phyloP scores from a whole-genome alignment of 2,113 vertebrate genomes.

The Pitta sordida region DNA sequence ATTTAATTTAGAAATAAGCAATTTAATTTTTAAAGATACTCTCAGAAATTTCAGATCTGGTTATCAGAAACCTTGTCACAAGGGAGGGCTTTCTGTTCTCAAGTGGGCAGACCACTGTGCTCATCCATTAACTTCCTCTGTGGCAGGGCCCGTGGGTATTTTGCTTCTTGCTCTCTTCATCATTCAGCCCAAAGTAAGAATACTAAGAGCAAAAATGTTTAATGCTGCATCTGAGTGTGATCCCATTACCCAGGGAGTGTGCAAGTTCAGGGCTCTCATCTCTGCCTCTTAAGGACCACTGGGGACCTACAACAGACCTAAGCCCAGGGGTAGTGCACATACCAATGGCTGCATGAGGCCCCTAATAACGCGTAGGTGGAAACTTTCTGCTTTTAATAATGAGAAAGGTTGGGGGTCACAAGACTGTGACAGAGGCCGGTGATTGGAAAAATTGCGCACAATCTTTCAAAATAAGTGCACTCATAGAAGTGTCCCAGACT shows the following conservation, averaged over 20 bases:
- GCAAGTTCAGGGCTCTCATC: background rate
- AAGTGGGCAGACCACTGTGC: background rate
- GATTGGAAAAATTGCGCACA: background rate
- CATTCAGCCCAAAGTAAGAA: background rate
- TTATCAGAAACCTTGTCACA: background rate
- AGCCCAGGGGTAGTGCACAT: background rate
- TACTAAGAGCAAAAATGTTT: background rate
- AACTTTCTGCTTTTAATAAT: background rate
- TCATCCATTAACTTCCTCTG: background rate
- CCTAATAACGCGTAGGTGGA: background rate
- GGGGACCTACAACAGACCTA: background rate
- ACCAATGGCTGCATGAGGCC: background rate
- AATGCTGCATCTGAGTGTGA: background rate
- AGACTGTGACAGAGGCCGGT: background rate
- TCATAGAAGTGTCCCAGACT: background rate
- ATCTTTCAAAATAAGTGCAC: background rate
- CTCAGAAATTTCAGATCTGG: background rate
- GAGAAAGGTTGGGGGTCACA: background rate
- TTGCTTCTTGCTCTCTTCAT: background rate
- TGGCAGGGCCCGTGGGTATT: fast-evolving
- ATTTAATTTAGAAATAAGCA: background rate
- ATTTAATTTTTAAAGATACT: background rate
- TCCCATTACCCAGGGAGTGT: fast-evolving
- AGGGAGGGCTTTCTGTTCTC: background rate
- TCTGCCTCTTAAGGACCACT: background rate